These are phyloP conservation scores for Phortica magna DNA, from an alignment of 2,888 invertebrate genomes.

Conservation along the genomic window DNA sequence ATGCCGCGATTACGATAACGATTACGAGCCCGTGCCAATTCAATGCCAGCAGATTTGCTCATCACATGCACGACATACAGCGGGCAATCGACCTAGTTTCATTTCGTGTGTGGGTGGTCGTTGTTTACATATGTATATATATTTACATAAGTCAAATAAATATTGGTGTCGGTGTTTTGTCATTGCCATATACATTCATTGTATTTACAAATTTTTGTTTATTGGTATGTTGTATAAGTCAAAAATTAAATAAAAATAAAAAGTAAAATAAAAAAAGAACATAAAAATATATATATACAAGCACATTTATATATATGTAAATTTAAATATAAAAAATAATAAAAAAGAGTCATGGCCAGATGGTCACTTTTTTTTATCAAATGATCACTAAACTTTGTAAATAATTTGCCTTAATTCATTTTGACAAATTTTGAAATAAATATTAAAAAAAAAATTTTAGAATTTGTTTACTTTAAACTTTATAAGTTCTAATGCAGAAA, in stretches of 20 bases:
- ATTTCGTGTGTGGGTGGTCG: neutral
- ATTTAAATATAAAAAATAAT: neutral
- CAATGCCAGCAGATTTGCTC: conserved; percentile 94
- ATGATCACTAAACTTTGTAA: too few species aligned
- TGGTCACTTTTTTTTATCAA: too few species aligned
- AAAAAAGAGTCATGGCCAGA: neutral
- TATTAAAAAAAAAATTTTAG: too few species aligned
- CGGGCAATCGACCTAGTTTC: conserved; percentile 80
- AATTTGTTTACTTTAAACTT: too few species aligned
- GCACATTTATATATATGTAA: too few species aligned
- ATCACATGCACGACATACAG: conserved; percentile 98
- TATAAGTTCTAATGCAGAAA: too few species aligned
- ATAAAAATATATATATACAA: too few species aligned
- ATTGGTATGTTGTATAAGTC: conserved; percentile 9
- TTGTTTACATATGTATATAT: conserved; percentile 2
- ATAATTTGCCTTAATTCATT: too few species aligned
- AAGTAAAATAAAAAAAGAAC: too few species aligned
- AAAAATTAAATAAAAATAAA: conserved; percentile 18
- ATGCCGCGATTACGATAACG: conserved; percentile 83
- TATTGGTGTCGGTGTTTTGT: neutral
- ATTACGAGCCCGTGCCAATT: conserved; percentile 84
- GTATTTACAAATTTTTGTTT: conserved; percentile 17
- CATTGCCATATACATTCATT: neutral
- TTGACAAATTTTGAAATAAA: too few species aligned
- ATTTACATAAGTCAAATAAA: conserved; percentile 60